Conservation (phyloP, 2,888 invertebrate species). For the Macrosoma leucophasiata region DNA sequence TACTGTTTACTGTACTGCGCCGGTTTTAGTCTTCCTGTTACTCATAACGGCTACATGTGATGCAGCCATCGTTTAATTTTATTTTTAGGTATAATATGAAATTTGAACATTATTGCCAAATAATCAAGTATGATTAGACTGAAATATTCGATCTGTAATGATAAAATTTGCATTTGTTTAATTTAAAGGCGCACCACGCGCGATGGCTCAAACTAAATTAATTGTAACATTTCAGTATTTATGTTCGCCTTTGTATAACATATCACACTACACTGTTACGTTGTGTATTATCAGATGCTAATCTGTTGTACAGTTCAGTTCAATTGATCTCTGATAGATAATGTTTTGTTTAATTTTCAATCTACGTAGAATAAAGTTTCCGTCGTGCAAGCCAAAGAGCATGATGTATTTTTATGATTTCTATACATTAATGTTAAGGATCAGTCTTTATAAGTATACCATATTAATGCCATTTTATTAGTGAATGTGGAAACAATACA, state of each 20-base stretch:
- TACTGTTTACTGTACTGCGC: too few relatives aligned
- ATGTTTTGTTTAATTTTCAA: conserved; percentile 52
- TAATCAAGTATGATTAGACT: conserved; percentile 73
- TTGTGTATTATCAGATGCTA: conserved; percentile 30
- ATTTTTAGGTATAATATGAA: conserved; percentile 50
- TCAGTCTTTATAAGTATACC: conserved; percentile 62
- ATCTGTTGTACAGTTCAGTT: conserved; percentile 51
- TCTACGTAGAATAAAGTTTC: conserved; percentile 54
- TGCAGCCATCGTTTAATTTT: conserved; percentile 49
- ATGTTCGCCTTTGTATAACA: conserved; percentile 32
- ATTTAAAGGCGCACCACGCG: conserved; percentile 29
- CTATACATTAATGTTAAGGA: conserved; percentile 65
- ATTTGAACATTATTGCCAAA: conserved; percentile 71
- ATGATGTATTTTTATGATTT: conserved; percentile 73
- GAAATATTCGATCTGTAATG: conserved; percentile 41
- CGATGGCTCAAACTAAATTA: conserved; percentile 45
- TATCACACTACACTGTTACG: conserved; percentile 48
- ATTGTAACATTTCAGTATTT: conserved; percentile 27
- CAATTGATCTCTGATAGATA: conserved; percentile 66
- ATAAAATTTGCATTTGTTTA: conserved; percentile 25
- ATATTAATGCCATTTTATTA: conserved; percentile 72
- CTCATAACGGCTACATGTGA: too few relatives aligned
- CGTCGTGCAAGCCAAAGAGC: conserved; percentile 76
- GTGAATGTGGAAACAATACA: conserved; percentile 62
- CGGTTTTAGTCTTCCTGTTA: conserved; percentile 61